Conservation (phyloP, 2,888 invertebrate genomes). For the Notodonta ziczac region DNA sequence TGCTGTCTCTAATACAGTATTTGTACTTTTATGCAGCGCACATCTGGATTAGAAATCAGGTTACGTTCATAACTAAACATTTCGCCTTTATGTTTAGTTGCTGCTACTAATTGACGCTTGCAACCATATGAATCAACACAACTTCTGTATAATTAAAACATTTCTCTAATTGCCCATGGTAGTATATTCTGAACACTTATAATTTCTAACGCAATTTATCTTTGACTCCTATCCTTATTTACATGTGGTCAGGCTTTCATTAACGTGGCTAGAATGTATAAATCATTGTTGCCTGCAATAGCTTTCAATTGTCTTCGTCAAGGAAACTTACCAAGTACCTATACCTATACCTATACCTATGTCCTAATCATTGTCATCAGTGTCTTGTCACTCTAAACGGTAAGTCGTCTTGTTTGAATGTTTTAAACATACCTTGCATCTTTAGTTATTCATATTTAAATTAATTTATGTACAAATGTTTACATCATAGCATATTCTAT, state of each 20-base stretch:
- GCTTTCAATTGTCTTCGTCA: constrained; percentile 7
- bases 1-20: constrained; percentile 9
- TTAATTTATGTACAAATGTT: not conserved
- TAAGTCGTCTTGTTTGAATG: not conserved
- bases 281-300: constrained; percentile 14
- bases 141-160: constrained; percentile 4
- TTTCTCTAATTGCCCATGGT: constrained; percentile 6
- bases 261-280: constrained; percentile 11
- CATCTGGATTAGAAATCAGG: constrained; percentile 36
- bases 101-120: constrained; percentile 1
- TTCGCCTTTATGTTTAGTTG: not conserved
- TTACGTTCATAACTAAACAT: constrained; percentile 18
- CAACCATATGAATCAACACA: constrained; percentile 1
- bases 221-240: constrained; percentile 10
- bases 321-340: constrained; percentile 11
- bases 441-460: not conserved
- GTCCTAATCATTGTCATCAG: constrained; percentile 6
- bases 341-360: too few relatives aligned
- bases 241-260: constrained; percentile 12
- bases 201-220: constrained; percentile 7
- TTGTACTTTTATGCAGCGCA: constrained; percentile 36
- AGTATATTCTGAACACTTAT: constrained; percentile 3
- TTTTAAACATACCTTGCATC: not conserved
- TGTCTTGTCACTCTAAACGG: not conserved
- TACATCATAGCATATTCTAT: not conserved